phyloP scores from a whole-genome alignment of 1,140 invertebrate genomes.

The Acyrthosiphon pisum region DNA sequence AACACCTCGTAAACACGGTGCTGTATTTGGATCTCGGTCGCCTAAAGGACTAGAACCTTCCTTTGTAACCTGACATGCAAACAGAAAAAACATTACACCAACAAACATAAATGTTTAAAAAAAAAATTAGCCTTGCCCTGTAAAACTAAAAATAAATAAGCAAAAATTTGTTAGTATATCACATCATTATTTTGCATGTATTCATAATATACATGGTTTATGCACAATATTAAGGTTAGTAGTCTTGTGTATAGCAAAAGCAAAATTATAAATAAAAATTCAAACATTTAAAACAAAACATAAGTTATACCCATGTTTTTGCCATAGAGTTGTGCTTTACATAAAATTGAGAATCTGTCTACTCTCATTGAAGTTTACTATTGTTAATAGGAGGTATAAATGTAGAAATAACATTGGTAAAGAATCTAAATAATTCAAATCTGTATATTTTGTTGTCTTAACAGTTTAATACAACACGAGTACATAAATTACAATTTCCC shows the following conservation, averaged over 20 bases:
- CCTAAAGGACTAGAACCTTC: slow-evolving; percentile 53
- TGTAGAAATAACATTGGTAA: neutral
- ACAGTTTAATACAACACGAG: neutral
- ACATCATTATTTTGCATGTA: neutral
- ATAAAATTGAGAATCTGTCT: neutral
- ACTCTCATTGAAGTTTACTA: too few species aligned
- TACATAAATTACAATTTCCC: neutral
- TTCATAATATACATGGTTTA: neutral
- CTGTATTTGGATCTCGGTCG: slow-evolving; percentile 33
- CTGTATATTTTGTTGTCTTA: neutral
- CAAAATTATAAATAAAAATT: slow-evolving; percentile 7
- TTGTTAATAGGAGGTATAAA: neutral
- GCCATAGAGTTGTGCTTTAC: neutral
- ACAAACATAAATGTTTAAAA: slow-evolving; percentile 37
- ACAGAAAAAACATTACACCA: slow-evolving; percentile 47
- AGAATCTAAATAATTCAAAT: slow-evolving; percentile 6
- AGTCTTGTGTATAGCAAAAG: slow-evolving; percentile 38
- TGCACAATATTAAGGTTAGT: slow-evolving; percentile 35
- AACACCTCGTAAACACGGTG: slow-evolving; percentile 46
- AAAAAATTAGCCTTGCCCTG: slow-evolving; percentile 27
- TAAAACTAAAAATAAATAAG: slow-evolving; percentile 48
- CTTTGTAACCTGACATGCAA: slow-evolving; percentile 53
- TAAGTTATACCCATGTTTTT: neutral
- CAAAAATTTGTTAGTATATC: slow-evolving; percentile 27
- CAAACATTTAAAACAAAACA: neutral